Evolutionary conservation across 2,113 vertebrate species (phyloP), one percentile per base, ranked within the genome.

Genomic region (Phrynocephalus versicolor): DNA sequence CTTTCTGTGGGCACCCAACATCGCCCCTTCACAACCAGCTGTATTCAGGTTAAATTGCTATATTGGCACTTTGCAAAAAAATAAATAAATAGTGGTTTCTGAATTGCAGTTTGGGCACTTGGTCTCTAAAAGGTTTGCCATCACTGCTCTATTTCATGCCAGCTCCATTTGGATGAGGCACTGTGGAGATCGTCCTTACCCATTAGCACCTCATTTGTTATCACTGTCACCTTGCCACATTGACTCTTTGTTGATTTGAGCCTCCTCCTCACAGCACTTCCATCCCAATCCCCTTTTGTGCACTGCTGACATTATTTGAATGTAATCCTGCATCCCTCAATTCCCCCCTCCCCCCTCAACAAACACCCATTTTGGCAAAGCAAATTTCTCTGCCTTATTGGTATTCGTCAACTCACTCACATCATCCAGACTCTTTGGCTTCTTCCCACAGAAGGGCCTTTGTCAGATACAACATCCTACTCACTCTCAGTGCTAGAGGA

Each of bases 141-240:
- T n/a, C n/a, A n/a, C n/a, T n/a, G n/a, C n/a, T n/a, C n/a, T n/a
- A 35, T 62, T 62, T 78, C 75, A 62, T 78, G 35, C 51, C 64
- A 60, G 14, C 71, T 74, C 37, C 71, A 62, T 79, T 79, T 71
- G 57, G 76, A 60, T 37, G 71, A 55, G 69, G n/a, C 37, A n/a
- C 74, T 77, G 23, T 78, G 33, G 41, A 69, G 83, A 91, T 90
- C 94, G 93, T 93, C 93, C 93, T 93, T 88, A 95, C 92, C 92
- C 92, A 94, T 95, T 93, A 94, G 93, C 79, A 88, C 81, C 90
- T 92, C 92, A 93, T 95, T 94, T 93, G 92, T 94, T 92, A 93
- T 83, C 88, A 92, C 93, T 94, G 92, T 94, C 94, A 92, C 23
- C 41, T 1, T 91, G 88, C 88, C 90, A 94, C 94, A 94, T 91